Conservation (phyloP, 2,888 invertebrate species). For the Callosobruchus maculatus region DNA sequence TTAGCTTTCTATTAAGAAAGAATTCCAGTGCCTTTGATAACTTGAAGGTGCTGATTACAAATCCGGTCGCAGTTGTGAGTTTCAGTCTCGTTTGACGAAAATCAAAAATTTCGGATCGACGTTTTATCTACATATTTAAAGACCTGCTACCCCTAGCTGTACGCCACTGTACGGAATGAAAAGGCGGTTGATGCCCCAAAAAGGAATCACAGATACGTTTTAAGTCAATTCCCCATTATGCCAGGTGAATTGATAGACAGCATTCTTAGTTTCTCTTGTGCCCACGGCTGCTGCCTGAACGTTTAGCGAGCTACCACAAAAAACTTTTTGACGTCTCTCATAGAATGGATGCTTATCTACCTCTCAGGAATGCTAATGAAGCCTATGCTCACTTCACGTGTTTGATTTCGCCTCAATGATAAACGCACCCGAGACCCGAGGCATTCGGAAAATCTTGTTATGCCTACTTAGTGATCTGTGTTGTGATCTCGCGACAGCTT, state of each 20-base stretch:
- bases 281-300: slow-evolving; percentile 34
- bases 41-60: too few relatives aligned
- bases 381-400: neutral
- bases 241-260: slow-evolving; percentile 45
- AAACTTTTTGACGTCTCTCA: neutral
- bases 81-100: too few relatives aligned
- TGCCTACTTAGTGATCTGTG: neutral
- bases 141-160: too few relatives aligned
- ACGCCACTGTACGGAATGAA: neutral
- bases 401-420: neutral
- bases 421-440: neutral
- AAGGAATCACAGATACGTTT: slow-evolving; percentile 46
- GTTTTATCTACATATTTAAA: too few relatives aligned
- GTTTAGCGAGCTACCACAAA: slow-evolving; percentile 37
- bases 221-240: slow-evolving; percentile 47
- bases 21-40: too few relatives aligned
- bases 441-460: neutral
- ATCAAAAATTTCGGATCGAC: too few relatives aligned
- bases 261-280: slow-evolving; percentile 37
- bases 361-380: neutral
- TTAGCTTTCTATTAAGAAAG: too few relatives aligned
- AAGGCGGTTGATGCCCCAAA: slow-evolving; percentile 28
- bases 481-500: neutral
- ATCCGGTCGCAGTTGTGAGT: too few relatives aligned
- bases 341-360: neutral